Evolutionary conservation across 2,113 vertebrate species (phyloP).

Genomic region (Nyctereutes procyonoides): DNA sequence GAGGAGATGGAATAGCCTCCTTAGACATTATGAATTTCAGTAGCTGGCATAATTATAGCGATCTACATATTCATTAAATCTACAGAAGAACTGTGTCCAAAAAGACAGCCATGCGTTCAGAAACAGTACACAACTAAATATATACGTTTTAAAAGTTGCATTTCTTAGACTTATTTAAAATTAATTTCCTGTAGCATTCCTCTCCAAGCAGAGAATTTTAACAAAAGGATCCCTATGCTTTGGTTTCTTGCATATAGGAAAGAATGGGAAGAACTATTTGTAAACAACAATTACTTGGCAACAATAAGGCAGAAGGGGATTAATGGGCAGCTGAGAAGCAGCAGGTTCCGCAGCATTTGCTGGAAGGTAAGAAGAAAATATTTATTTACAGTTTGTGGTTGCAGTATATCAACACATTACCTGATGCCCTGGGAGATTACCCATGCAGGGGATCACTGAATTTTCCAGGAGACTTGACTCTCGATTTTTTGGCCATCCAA

Average conservation of each 20-base stretch:
- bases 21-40: constrained; percentile 91
- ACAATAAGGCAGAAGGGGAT: constrained; percentile 97
- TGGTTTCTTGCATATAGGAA: constrained; percentile 89
- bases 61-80: constrained; percentile 94
- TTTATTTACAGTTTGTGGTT: constrained; percentile 92
- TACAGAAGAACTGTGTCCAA: constrained; percentile 90
- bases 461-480: constrained; percentile 85
- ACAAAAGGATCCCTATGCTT: constrained; percentile 79
- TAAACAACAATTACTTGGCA: constrained; percentile 99
- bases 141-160: constrained; percentile 86
- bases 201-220: constrained; percentile 81
- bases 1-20: constrained; percentile 90
- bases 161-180: constrained; percentile 83
- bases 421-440: constrained; percentile 87
- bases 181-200: constrained; percentile 75
- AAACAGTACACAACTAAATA: constrained; percentile 87
- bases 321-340: constrained; percentile 97
- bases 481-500: constrained; percentile 71
- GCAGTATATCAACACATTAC: constrained; percentile 88
- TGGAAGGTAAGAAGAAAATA: constrained; percentile 95
- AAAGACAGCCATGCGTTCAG: constrained; percentile 90
- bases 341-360: constrained; percentile 94
- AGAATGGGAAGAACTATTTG: constrained; percentile 99
- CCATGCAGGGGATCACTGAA: constrained; percentile 84
- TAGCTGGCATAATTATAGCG: constrained; percentile 92